Conservation (phyloP, 2,113 vertebrate species). For the Aix galericulata region DNA sequence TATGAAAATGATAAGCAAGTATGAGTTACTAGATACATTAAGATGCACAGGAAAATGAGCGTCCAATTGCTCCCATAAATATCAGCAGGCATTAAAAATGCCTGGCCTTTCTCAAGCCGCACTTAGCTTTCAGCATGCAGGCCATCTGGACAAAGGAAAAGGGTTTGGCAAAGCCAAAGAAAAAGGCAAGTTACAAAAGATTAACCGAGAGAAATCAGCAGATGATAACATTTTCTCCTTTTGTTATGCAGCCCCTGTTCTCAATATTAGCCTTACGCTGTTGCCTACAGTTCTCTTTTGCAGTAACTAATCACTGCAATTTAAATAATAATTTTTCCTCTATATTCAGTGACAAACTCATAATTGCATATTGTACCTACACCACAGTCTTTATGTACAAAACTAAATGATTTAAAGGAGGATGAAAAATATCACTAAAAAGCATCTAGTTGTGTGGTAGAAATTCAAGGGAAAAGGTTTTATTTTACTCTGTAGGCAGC, state of each 20-base stretch:
- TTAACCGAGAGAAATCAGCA: conserved; percentile 2
- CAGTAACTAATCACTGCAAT: neutral
- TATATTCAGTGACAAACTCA: neutral
- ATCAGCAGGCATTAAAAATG: neutral
- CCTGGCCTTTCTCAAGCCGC: neutral
- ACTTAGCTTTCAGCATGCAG: neutral
- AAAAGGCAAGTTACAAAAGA: neutral
- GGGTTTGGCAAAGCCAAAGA: neutral
- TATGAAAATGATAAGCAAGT: too few relatives aligned
- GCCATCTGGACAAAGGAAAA: neutral
- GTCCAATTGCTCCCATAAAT: neutral
- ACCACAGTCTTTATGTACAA: neutral
- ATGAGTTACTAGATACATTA: neutral
- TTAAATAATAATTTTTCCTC: neutral
- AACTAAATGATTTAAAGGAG: neutral
- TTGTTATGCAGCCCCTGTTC: neutral
- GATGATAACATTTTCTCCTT: neutral
- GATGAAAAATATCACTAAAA: neutral
- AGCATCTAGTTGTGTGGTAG: neutral
- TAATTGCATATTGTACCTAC: neutral
- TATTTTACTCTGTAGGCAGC: neutral
- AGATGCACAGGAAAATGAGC: neutral
- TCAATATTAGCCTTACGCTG: neutral
- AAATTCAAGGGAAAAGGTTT: conserved; percentile 13
- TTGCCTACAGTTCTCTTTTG: neutral